Evolutionary conservation across 2,113 vertebrate genomes (phyloP), one percentile per base, ranked within the genome.

Genomic region (Callorhinus ursinus): DNA sequence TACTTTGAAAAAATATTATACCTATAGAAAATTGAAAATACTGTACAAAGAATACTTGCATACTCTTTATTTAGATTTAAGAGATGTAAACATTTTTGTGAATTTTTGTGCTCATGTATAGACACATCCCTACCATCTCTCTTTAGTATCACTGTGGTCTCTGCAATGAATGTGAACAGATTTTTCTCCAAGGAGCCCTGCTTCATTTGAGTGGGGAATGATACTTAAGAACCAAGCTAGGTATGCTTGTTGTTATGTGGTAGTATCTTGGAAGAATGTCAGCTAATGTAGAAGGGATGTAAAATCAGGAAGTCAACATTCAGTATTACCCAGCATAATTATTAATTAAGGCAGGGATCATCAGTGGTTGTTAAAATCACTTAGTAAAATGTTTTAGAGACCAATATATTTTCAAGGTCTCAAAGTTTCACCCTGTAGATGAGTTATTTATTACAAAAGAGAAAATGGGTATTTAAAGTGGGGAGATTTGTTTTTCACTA

Each of bases 381-480:
- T 88, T 59, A 71, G 28, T 15, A 74, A 83, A 93, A 57, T 76
- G 18, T 93, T 88, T 77, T 83, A 9, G 31, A 88, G 59, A 77
- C 55, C 31, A 57, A 11, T 49, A 7, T 85, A 84, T 57, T 57
- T 79, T 69, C 69, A 90, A 3, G 33, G 28, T 77, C 33, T 51
- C 19, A 84, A 16, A 39, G 46, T 84, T 84, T 96, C 19, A 67
- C 26, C 7, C 31, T 46, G 51, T 84, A 69, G 59, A 77, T 51
- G 82, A 76, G 65, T 87, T 96, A 93, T 76, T 93, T 77, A 88
- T 71, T 88, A 74, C 42, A 95, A 49, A 89, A 90, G 49, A 67
- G 89, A 53, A 85, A 77, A 77, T 57, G 7, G 69, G 16, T 33
- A 22, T 84, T 90, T 95, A 77, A 90, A 90, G 21, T 36, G 39